These are phyloP conservation scores for Marronus borbonicus DNA, from an alignment of 2,888 invertebrate species.

Conservation along the genomic window DNA sequence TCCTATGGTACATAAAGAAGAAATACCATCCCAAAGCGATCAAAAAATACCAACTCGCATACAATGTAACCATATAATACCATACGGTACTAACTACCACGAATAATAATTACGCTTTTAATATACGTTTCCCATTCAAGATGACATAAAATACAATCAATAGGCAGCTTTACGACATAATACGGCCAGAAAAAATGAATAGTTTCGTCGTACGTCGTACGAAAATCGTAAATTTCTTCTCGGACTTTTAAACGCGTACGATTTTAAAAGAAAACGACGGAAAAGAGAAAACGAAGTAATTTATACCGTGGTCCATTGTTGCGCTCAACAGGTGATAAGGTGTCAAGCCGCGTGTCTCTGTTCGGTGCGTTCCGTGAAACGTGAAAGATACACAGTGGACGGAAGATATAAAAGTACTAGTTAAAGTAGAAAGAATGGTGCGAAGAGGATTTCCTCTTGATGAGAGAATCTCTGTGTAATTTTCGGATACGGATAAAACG, in stretches of 20 bases:
- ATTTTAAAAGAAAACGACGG: too few relatives aligned
- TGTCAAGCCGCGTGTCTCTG: constrained; percentile 13
- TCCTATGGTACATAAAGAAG: too few relatives aligned
- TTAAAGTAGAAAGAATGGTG: not conserved
- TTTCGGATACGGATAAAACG: too few relatives aligned
- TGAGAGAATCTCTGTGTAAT: too few relatives aligned
- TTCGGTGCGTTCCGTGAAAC: constrained; percentile 4
- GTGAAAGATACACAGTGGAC: not conserved
- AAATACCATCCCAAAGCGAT: too few relatives aligned
- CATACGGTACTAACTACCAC: not conserved
- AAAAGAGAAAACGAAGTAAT: constrained; percentile 1
- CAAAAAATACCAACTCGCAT: too few relatives aligned
- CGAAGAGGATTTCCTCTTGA: not conserved
- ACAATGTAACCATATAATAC: not conserved
- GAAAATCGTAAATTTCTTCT: constrained; percentile 2
- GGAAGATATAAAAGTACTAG: not conserved
- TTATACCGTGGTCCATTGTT: constrained; percentile 17
- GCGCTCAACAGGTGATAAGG: constrained; percentile 24
- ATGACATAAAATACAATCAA: constrained; percentile 4
- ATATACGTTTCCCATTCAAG: not conserved
- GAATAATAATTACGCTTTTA: not conserved
- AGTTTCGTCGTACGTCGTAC: not conserved
- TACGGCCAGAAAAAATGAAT: not conserved
- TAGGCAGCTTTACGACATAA: constrained; percentile 10
- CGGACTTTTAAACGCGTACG: too few relatives aligned